These are phyloP conservation scores for Corapipo altera DNA, from an alignment of 2,113 vertebrate genomes.

Conservation along the genomic window DNA sequence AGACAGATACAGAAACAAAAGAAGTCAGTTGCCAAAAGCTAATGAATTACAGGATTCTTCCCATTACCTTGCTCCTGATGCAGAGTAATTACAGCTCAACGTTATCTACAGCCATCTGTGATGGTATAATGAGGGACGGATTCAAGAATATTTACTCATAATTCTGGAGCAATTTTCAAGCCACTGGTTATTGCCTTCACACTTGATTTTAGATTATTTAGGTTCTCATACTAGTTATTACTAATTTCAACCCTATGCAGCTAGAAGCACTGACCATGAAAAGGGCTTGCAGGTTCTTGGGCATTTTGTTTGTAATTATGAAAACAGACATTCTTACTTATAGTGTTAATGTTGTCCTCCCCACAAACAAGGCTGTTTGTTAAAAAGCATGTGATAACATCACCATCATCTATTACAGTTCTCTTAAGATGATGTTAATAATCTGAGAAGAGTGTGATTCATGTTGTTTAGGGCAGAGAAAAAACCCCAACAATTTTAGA, in stretches of 20 bases:
- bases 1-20: not conserved
- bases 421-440: constrained; percentile 10
- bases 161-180: not conserved
- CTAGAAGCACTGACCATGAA: not conserved
- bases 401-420: not conserved
- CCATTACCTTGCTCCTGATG: not conserved
- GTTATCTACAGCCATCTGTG: not conserved
- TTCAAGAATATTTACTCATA: not conserved
- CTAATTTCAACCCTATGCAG: not conserved
- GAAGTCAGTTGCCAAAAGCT: not conserved
- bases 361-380: not conserved
- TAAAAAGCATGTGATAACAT: constrained; percentile 33
- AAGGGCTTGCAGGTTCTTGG: not conserved
- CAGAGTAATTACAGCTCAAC: not conserved
- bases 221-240: not conserved
- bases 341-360: not conserved
- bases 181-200: not conserved
- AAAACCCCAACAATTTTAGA: not conserved
- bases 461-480: not conserved
- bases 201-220: not conserved
- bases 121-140: not conserved
- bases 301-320: not conserved
- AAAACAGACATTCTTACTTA: not conserved
- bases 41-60: not conserved
- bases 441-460: constrained; percentile 2